phyloP scores from a whole-genome alignment of 2,888 invertebrate genomes.

The Ceriagrion tenellum region DNA sequence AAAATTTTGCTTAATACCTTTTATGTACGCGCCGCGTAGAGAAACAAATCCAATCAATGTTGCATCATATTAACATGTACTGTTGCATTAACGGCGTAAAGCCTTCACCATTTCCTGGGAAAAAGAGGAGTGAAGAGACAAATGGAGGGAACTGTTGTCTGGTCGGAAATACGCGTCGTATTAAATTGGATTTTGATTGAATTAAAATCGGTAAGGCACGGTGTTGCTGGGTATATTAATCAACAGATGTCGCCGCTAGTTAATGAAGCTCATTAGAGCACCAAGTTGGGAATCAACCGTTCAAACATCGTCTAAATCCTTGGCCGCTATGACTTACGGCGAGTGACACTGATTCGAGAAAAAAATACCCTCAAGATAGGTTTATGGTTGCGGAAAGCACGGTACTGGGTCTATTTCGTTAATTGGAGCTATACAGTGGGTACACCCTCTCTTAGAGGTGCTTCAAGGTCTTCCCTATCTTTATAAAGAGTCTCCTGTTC shows the following conservation, averaged over 20 bases:
- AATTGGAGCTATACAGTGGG: neutral
- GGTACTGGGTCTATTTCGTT: neutral
- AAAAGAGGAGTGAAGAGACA: too few species aligned
- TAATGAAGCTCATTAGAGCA: neutral
- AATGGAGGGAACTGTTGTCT: neutral
- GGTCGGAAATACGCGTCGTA: neutral
- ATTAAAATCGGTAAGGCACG: neutral
- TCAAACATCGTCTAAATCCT: neutral
- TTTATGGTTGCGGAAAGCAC: neutral
- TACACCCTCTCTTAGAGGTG: neutral
- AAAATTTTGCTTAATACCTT: too few species aligned
- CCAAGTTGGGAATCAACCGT: neutral
- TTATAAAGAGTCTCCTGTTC: neutral
- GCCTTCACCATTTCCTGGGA: too few species aligned
- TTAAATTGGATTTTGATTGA: neutral
- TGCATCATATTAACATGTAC: too few species aligned
- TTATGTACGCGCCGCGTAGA: too few species aligned
- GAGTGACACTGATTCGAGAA: neutral
- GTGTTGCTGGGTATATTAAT: too few species aligned
- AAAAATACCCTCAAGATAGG: neutral
- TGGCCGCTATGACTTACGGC: neutral
- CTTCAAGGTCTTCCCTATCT: neutral
- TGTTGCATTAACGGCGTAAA: too few species aligned
- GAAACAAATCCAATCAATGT: too few species aligned
- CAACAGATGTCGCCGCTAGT: neutral